These are phyloP conservation scores for Heliconius cydno DNA, from an alignment of 2,888 invertebrate genomes.

Conservation along the genomic window DNA sequence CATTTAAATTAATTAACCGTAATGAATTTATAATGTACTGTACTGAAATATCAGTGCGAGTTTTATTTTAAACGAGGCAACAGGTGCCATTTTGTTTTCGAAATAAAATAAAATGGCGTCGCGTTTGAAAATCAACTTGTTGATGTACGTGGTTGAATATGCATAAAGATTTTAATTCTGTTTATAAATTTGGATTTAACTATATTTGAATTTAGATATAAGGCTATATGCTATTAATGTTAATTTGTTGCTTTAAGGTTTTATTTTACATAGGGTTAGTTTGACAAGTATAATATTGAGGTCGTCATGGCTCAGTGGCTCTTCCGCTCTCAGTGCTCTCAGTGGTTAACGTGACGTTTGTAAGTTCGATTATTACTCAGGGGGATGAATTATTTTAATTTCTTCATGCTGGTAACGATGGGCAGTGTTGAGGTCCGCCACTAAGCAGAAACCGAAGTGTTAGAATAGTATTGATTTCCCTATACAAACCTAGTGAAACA, in stretches of 20 bases:
- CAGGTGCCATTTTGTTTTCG: slow-evolving; percentile 20
- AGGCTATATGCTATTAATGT: neutral
- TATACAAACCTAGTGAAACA: too few species aligned
- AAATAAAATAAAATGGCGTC: slow-evolving; percentile 9
- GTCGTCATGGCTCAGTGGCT: too few species aligned
- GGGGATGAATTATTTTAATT: neutral
- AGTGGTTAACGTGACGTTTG: neutral
- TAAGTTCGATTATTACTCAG: neutral
- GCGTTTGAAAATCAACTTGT: slow-evolving; percentile 5
- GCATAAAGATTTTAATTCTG: neutral
- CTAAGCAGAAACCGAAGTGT: too few species aligned
- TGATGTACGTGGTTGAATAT: neutral
- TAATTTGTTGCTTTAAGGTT: neutral
- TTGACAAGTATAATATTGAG: neutral
- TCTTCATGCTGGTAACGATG: neutral
- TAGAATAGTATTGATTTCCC: too few species aligned
- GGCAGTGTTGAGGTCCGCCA: neutral
- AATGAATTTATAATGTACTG: slow-evolving; percentile 19
- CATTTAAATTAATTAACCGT: slow-evolving; percentile 19
- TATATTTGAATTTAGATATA: neutral
- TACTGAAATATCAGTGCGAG: neutral
- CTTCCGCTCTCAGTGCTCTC: too few species aligned
- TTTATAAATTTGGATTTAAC: neutral
- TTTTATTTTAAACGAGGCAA: slow-evolving; percentile 19
- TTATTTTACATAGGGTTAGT: neutral